These are phyloP conservation scores for Tetranychus piercei DNA, from an alignment of 2,888 invertebrate species.

Conservation along the genomic window DNA sequence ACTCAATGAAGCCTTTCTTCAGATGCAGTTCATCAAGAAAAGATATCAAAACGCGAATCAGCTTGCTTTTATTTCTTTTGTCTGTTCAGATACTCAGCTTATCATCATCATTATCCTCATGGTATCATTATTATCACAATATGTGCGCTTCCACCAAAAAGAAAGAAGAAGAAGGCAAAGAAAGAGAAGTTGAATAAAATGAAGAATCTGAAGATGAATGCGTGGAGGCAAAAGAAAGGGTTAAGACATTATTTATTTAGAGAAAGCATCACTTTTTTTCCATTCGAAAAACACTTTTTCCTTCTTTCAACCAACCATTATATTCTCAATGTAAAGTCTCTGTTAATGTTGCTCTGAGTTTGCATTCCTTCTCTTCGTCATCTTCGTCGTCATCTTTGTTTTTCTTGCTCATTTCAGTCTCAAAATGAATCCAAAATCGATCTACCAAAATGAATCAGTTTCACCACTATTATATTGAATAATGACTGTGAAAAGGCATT, in stretches of 20 bases:
- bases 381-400: too few relatives aligned
- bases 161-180: too few relatives aligned
- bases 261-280: neutral
- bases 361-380: too few relatives aligned
- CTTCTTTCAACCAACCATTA: neutral
- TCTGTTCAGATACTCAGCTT: neutral
- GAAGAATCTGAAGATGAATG: neutral
- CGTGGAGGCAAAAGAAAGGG: neutral
- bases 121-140: neutral
- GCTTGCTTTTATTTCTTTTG: too few relatives aligned
- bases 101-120: neutral
- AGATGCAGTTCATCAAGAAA: too few relatives aligned
- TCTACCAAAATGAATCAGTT: neutral
- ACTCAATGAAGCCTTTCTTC: too few relatives aligned
- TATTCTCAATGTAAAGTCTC: neutral
- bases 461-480: neutral
- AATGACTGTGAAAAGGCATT: neutral
- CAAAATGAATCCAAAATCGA: too few relatives aligned
- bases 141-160: neutral
- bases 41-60: too few relatives aligned
- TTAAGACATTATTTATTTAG: neutral
- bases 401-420: too few relatives aligned
- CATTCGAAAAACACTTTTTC: neutral
- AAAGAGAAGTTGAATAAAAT: neutral
- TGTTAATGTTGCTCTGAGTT: neutral